These are phyloP conservation scores for Cnemophilus loriae DNA, from an alignment of 2,113 vertebrate genomes.

Conservation along the genomic window DNA sequence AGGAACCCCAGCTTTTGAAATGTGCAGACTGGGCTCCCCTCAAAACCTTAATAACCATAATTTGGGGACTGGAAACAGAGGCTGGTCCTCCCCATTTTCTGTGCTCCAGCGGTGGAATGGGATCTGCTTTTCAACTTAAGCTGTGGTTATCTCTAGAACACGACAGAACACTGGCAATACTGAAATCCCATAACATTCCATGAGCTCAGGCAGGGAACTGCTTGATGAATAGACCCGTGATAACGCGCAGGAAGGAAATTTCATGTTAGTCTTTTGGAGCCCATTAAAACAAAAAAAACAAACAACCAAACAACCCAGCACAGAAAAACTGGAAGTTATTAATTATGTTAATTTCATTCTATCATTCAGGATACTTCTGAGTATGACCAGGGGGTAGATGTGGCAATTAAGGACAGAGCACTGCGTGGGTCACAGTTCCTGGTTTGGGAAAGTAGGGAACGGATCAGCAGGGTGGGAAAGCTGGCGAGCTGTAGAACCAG, in stretches of 20 bases:
- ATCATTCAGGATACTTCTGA: neutral
- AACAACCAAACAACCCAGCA: neutral
- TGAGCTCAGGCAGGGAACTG: neutral
- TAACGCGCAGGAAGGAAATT: neutral
- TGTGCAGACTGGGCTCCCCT: neutral
- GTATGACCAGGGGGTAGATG: neutral
- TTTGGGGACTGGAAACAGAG: neutral
- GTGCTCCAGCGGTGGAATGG: neutral
- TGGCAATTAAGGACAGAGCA: neutral
- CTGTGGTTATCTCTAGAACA: neutral
- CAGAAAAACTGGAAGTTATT: neutral
- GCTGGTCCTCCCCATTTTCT: neutral
- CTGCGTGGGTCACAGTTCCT: neutral
- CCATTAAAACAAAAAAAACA: neutral
- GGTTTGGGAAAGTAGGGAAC: neutral
- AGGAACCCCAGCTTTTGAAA: neutral
- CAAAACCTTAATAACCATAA: neutral
- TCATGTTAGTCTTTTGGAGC: neutral
- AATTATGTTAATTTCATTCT: neutral
- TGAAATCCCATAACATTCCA: neutral
- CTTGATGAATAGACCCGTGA: neutral
- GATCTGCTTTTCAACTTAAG: neutral
- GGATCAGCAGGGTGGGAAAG: neutral
- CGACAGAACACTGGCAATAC: fast-evolving
- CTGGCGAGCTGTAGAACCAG: neutral